A percentile compares a stretch with the other conserved stretches of the same genome.
Conservation (phyloP, 23 tunicate genomes). For the Trididemnum nubilum region DNA sequence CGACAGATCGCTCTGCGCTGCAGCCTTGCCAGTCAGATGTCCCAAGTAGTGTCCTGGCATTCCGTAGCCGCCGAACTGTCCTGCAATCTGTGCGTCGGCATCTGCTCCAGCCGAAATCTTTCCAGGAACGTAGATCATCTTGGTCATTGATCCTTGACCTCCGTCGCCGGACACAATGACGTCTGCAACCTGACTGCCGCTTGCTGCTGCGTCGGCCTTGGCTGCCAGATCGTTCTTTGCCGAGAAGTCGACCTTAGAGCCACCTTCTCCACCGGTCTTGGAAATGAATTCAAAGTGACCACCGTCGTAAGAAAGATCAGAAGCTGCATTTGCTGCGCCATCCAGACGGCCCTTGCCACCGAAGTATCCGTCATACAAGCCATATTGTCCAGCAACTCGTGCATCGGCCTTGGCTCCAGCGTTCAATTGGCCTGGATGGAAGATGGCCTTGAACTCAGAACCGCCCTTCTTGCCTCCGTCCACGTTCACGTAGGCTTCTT, state of each 20-base stretch:
- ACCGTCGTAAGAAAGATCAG: not conserved
- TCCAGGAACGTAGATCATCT: constrained; percentile 18
- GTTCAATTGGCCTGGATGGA: constrained; percentile 13
- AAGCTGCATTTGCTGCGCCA: not conserved
- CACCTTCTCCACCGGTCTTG: constrained; percentile 18
- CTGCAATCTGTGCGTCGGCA: not conserved
- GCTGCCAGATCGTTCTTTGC: constrained; percentile 13
- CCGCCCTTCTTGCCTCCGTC: constrained; percentile 33
- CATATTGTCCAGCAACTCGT: not conserved
- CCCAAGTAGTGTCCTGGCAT: not conserved
- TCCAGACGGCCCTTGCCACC: constrained; percentile 20
- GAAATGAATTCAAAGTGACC: constrained; percentile 18
- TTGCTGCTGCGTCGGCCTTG: constrained; percentile 11
- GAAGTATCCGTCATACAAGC: not conserved
- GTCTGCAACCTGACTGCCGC: constrained; percentile 20
- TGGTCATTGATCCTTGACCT: not conserved
- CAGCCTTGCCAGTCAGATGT: constrained; percentile 1
- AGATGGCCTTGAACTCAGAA: not conserved
- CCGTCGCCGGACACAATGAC: not conserved
- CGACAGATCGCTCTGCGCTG: constrained; percentile 9
- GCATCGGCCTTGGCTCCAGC: not conserved
- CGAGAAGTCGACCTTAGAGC: not conserved
- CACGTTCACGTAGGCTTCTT: constrained; percentile 2
- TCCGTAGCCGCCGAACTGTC: constrained; percentile 16
- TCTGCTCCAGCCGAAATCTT: not conserved